Percentiles rank a stretch among this genome's conserved stretches.
Evolutionary conservation across 2,888 invertebrate genomes (phyloP).

Genomic region (Nymphalis c-album): DNA sequence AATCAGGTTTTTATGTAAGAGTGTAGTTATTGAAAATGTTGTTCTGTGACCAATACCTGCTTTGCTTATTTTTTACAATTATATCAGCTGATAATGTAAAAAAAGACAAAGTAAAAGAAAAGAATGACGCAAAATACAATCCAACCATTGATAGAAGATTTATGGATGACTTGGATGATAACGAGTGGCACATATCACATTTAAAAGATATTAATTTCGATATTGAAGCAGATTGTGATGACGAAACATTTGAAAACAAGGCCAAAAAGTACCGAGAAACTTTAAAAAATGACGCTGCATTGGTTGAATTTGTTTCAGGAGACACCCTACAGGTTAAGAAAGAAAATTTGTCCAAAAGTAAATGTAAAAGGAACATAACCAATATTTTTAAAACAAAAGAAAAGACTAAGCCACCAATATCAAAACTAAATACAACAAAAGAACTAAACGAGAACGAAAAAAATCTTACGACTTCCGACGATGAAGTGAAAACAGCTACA

Average conservation of each 20-base stretch:
- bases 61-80: neutral
- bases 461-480: constrained; percentile 14
- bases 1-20: neutral
- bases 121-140: constrained; percentile 32
- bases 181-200: constrained; percentile 59
- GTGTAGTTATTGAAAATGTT: constrained; percentile 1
- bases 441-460: constrained; percentile 27
- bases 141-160: constrained; percentile 45
- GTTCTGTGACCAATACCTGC: no score
- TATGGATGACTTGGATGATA: constrained; percentile 48
- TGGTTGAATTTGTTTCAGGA: constrained; percentile 56
- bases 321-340: constrained; percentile 48
- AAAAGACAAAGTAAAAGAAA: constrained; percentile 19
- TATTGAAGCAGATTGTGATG: constrained; percentile 42
- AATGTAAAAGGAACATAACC: constrained; percentile 43
- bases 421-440: constrained; percentile 35
- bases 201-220: constrained; percentile 47
- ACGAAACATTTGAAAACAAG: constrained; percentile 52
- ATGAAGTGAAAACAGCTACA: constrained; percentile 36
- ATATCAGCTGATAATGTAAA: neutral
- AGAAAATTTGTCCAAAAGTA: constrained; percentile 43
- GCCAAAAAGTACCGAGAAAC: constrained; percentile 50
- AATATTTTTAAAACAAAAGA: constrained; percentile 12
- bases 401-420: neutral
- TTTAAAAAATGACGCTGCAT: constrained; percentile 52